Conservation (phyloP, 2,797 vertebrate species). For the Malurus splendens region DNA sequence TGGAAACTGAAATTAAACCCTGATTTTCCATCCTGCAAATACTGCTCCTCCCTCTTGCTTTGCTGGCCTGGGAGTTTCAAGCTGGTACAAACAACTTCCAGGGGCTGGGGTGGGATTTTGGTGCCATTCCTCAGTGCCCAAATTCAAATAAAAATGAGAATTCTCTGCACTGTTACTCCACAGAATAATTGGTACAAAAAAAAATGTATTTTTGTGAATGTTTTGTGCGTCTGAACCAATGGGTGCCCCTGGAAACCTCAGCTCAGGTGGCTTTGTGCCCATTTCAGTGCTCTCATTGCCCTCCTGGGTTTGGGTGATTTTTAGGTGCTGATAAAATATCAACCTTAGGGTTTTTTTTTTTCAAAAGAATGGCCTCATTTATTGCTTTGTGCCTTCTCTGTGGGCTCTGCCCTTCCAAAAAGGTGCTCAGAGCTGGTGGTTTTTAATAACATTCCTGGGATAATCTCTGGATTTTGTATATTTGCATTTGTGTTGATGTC, state of each 20-base stretch:
- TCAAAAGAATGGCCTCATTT: not conserved
- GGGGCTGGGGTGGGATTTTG: not conserved
- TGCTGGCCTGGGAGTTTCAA: not conserved
- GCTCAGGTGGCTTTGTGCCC: not conserved
- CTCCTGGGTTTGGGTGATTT: not conserved
- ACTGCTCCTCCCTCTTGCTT: not conserved
- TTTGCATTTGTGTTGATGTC: not conserved
- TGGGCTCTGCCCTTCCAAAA: not conserved
- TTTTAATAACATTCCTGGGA: not conserved
- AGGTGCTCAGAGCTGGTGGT: not conserved
- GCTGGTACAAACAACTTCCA: not conserved
- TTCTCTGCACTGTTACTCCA: not conserved
- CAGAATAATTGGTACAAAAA: not conserved
- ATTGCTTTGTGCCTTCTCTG: not conserved
- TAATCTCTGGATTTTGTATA: not conserved
- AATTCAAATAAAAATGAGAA: not conserved
- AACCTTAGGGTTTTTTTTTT: not conserved
- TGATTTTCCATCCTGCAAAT: not conserved
- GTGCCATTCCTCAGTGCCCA: not conserved
- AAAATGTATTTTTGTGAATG: not conserved
- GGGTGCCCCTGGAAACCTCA: not conserved
- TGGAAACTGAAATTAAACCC: not conserved
- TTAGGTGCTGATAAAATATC: not conserved
- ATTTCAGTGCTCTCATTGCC: not conserved
- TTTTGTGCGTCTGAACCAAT: not conserved